phyloP scores from a whole-genome alignment of 2,797 vertebrate species.

The Sarcophilus harrisii region DNA sequence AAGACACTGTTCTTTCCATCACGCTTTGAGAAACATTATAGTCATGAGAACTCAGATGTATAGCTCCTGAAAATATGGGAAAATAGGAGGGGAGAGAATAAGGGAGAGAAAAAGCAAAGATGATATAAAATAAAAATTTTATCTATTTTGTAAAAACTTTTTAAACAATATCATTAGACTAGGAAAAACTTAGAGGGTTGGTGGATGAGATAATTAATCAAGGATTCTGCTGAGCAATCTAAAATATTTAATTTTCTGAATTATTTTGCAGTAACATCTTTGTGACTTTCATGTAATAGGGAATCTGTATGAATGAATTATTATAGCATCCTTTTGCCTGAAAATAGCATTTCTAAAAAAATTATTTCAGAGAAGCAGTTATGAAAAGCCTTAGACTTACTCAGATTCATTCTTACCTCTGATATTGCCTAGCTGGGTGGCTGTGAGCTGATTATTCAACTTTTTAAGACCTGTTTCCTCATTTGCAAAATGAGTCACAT shows the following conservation, averaged over 20 bases:
- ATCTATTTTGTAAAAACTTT: background rate
- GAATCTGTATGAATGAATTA: conserved; percentile 34
- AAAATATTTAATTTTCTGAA: background rate
- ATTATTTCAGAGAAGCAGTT: background rate
- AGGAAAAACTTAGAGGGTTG: background rate
- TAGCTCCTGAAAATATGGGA: background rate
- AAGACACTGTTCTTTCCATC: background rate
- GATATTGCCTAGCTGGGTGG: background rate
- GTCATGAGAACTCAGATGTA: background rate
- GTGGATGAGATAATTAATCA: background rate
- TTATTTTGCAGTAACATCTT: background rate
- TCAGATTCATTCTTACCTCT: background rate
- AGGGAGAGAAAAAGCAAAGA: background rate
- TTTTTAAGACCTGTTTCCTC: background rate
- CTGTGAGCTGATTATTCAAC: background rate
- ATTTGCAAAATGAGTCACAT: background rate
- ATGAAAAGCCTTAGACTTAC: background rate
- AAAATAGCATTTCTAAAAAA: conserved; percentile 27
- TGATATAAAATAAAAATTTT: background rate
- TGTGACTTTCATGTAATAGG: background rate
- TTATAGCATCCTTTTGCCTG: background rate
- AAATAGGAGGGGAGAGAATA: background rate
- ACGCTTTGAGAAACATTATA: background rate
- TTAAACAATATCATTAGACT: background rate
- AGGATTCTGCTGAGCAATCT: background rate